Evolutionary conservation across 2,888 invertebrate genomes (phyloP), one percentile per base, ranked within the genome.

Genomic region (Philaethria dido): DNA sequence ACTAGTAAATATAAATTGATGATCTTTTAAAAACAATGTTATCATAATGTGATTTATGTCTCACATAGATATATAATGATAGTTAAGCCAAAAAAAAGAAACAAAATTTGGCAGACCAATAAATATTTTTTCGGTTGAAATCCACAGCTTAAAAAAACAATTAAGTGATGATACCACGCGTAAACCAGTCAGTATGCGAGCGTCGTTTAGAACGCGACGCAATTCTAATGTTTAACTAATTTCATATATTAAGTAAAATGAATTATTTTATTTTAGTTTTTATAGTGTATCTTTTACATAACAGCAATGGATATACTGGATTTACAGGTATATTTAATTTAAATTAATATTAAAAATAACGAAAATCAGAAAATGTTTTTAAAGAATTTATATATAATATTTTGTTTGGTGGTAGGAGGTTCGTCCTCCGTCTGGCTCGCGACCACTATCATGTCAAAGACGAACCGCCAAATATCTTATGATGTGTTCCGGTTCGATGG

Each of bases 61-160:
- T 48, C 6, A 48, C 14, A n/a, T n/a, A n/a, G n/a, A n/a, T n/a
- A n/a, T n/a, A 3, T 29, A 29, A 18, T 11, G 0, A 33, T 33
- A 14, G 20, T 39, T 22, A 22, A 59, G 13, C 2, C 0, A 3
- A 42, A 25, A 59, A 39, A 25, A 8, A n/a, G 14, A 0, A 25
- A 50, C 25, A 1, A 50, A 50, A n/a, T 48, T 25, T 25, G n/a
- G 25, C 50, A 50, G 50, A 50, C 25, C n/a, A 50, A 50, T 50
- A 50, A 48, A 50, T 8, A 22, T 50, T 29, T 50, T 47, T 47
- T 50, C 25, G 14, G n/a, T 50, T n/a, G n/a, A 50, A 50, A 50
- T 25, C 5, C 22, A 48, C 48, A 25, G 14, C 6, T 14, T 22
- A 48, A n/a, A 48, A 48, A n/a, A 14, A 50, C n/a, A 50, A 50